phyloP scores from a whole-genome alignment of 2,113 vertebrate genomes.

The Neotoma lepida region DNA sequence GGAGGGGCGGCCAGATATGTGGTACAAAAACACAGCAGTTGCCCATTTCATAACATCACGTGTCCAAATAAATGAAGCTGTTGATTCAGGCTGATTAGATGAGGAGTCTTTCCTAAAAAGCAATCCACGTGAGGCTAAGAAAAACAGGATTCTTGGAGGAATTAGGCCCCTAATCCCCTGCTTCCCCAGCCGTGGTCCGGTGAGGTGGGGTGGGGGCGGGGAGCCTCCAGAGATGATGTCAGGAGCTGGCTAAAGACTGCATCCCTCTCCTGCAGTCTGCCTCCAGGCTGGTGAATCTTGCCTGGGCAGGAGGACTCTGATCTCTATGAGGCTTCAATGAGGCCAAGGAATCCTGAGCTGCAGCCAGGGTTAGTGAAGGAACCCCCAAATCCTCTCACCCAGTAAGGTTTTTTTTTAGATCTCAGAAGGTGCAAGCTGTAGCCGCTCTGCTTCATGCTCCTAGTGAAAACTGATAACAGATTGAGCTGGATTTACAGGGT shows the following conservation, averaged over 20 bases:
- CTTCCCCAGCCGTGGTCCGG: conserved; percentile 85
- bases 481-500: background rate
- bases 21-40: conserved; percentile 81
- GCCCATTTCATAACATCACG: conserved; percentile 76
- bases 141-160: conserved; percentile 88
- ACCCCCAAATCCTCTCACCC: background rate
- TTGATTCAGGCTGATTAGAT: conserved; percentile 80
- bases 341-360: background rate
- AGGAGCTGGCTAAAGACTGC: conserved; percentile 78
- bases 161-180: conserved; percentile 87
- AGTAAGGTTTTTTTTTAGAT: conserved; percentile 35
- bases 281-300: conserved; percentile 42
- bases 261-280: conserved; percentile 77
- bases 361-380: background rate
- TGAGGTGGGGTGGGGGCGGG: conserved; percentile 73
- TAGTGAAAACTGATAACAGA: conserved; percentile 58
- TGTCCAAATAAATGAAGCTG: conserved; percentile 64
- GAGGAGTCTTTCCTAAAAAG: conserved; percentile 87
- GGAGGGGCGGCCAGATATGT: conserved; percentile 78
- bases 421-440: background rate
- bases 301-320: conserved; percentile 38
- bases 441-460: background rate
- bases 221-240: conserved; percentile 76
- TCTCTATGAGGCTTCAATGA: background rate
- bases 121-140: conserved; percentile 84